A percentile compares a stretch with the other conserved stretches of the same genome.
Conservation (phyloP, 1,140 invertebrate species). For the Bombus picipes region DNA sequence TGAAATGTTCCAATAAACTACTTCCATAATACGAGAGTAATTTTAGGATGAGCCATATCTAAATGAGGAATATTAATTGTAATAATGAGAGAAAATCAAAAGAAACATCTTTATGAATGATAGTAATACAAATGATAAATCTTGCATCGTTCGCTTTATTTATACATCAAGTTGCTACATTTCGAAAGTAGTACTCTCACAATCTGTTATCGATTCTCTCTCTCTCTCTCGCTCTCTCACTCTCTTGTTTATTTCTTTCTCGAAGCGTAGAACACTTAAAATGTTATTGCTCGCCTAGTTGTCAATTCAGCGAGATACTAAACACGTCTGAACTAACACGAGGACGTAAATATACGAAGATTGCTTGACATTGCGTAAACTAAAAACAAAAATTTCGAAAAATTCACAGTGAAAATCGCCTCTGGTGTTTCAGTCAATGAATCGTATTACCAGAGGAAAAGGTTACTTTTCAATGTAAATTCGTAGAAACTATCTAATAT, state of each 20-base stretch:
- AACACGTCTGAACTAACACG: constrained; percentile 46
- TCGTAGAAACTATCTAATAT: constrained; percentile 57
- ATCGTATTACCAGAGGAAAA: constrained; percentile 23
- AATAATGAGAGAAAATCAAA: neutral
- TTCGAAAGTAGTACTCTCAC: constrained; percentile 58
- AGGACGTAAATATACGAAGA: constrained; percentile 57
- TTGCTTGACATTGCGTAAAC: constrained; percentile 36
- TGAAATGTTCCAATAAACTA: neutral
- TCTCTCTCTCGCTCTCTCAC: neutral
- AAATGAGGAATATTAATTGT: neutral
- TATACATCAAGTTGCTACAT: constrained; percentile 66
- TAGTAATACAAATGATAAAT: constrained; percentile 23
- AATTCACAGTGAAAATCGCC: constrained; percentile 19
- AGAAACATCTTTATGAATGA: neutral
- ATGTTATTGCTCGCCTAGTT: constrained; percentile 49
- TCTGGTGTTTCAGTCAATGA: constrained; percentile 31
- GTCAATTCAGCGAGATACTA: constrained; percentile 42
- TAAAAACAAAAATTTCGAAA: constrained; percentile 45
- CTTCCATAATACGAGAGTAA: neutral
- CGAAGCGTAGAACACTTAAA: constrained; percentile 63
- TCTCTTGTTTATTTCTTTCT: neutral
- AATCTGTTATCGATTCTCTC: constrained; percentile 29
- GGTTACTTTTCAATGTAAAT: constrained; percentile 33
- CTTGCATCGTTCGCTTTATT: constrained; percentile 67
- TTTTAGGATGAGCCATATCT: neutral